Conservation (phyloP, 2,113 vertebrate species). For the Misgurnus mizolepis region DNA sequence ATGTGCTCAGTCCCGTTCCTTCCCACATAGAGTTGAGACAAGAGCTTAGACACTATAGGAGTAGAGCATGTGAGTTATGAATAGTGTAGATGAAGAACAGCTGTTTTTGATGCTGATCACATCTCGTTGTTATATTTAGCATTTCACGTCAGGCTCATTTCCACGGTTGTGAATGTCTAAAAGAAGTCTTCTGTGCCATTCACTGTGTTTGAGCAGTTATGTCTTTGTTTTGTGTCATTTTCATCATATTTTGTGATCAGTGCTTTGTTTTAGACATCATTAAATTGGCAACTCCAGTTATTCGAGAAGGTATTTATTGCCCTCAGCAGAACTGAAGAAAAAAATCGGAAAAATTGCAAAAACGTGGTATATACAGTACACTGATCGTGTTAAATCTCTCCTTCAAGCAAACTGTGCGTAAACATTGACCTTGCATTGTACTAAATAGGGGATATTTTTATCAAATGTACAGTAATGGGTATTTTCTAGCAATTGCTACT, state of each 20-base stretch:
- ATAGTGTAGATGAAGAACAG: not conserved
- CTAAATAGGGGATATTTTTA: too few species aligned
- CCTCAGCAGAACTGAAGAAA: not conserved
- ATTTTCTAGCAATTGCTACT: too few species aligned
- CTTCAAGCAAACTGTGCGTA: too few species aligned
- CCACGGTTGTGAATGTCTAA: not conserved
- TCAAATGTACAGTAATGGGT: too few species aligned
- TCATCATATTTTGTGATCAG: slow-evolving; percentile 5
- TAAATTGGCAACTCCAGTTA: not conserved
- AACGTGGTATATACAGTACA: too few species aligned
- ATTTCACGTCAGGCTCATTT: slow-evolving; percentile 17
- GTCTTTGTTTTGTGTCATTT: slow-evolving; percentile 21
- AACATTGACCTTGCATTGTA: too few species aligned
- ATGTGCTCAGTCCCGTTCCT: slow-evolving; percentile 70
- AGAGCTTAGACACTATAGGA: not conserved
- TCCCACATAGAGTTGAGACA: slow-evolving; percentile 5
- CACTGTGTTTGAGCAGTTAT: slow-evolving; percentile 16
- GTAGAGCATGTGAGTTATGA: slow-evolving; percentile 4
- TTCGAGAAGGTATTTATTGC: not conserved
- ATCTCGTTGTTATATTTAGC: slow-evolving; percentile 10
- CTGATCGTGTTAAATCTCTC: too few species aligned
- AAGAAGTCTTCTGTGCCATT: slow-evolving; percentile 22
- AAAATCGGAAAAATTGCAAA: too few species aligned
- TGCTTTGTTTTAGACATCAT: slow-evolving; percentile 1
- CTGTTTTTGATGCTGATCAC: not conserved